Evolutionary conservation across 2,888 invertebrate species (phyloP).

Genomic region (Pharmacophagus antenor): DNA sequence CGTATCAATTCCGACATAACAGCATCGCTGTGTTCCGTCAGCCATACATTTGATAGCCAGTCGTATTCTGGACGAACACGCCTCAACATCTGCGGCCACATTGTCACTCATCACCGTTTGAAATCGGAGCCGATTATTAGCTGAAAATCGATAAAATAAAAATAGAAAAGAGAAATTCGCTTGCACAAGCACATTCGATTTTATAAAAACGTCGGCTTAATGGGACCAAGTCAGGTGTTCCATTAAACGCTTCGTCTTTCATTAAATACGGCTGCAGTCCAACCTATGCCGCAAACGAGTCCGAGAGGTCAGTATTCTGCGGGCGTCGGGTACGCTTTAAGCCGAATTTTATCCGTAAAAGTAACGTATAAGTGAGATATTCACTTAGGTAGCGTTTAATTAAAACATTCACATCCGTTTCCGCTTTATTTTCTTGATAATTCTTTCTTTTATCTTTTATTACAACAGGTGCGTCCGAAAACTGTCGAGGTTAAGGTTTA

Average conservation of each 20-base stretch:
- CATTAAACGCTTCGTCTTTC: slow-evolving; percentile 33
- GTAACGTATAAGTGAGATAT: slow-evolving; percentile 25
- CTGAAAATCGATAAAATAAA: no score
- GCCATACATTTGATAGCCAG: no score
- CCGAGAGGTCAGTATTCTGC: slow-evolving; percentile 30
- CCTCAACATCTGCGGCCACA: no score
- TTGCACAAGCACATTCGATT: neutral
- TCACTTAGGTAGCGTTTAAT: slow-evolving; percentile 23
- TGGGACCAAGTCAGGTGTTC: slow-evolving; percentile 25
- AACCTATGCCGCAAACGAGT: slow-evolving; percentile 31
- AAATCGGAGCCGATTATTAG: no score
- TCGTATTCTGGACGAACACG: no score
- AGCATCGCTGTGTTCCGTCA: no score
- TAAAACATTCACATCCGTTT: slow-evolving; percentile 19
- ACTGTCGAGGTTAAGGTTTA: neutral
- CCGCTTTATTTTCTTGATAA: slow-evolving; percentile 11
- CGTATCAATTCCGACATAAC: no score
- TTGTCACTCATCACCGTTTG: no score
- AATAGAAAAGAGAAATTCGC: no score
- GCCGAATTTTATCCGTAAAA: slow-evolving; percentile 27
- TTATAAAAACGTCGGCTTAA: slow-evolving; percentile 16
- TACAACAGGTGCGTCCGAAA: slow-evolving; percentile 1
- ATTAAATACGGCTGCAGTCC: slow-evolving; percentile 29
- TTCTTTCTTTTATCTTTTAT: slow-evolving; percentile 10
- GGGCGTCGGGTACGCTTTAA: slow-evolving; percentile 25